These are phyloP conservation scores for Urosaurus nigricauda DNA, from an alignment of 2,797 vertebrate genomes.

Conservation along the genomic window DNA sequence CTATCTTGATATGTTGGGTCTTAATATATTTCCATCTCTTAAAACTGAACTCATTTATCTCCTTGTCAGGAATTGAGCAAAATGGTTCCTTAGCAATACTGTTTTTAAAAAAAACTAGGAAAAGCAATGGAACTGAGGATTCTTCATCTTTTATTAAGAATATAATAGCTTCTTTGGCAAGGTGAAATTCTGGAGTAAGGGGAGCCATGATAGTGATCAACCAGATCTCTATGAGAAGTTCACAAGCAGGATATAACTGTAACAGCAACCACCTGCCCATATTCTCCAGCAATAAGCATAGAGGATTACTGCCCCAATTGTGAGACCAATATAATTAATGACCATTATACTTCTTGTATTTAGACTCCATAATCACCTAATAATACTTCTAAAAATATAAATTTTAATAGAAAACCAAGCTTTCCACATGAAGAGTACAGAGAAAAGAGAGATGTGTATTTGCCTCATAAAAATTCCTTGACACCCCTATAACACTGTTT, in stretches of 20 bases:
- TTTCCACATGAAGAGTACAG: neutral
- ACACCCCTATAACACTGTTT: neutral
- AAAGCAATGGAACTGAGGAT: too few species aligned
- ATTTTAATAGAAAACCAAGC: neutral
- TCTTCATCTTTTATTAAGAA: too few species aligned
- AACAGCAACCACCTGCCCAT: neutral
- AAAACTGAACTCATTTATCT: neutral
- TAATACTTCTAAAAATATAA: neutral
- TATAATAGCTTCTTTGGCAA: too few species aligned
- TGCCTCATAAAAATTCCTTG: neutral
- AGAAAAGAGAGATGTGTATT: neutral
- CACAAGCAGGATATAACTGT: too few species aligned
- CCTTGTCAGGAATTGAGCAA: neutral
- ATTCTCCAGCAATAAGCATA: neutral
- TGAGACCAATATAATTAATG: neutral
- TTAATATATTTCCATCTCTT: neutral
- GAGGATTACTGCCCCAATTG: neutral
- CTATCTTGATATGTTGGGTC: neutral
- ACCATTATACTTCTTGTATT: neutral
- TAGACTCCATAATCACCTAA: neutral
- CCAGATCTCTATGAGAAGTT: neutral
- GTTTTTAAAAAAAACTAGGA: too few species aligned
- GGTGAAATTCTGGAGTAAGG: neutral
- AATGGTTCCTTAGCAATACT: neutral
- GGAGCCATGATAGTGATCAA: neutral